Evolutionary conservation across 2,888 invertebrate genomes (phyloP), one percentile per base, ranked within the genome.

Genomic region (Adelognathus sp.): DNA sequence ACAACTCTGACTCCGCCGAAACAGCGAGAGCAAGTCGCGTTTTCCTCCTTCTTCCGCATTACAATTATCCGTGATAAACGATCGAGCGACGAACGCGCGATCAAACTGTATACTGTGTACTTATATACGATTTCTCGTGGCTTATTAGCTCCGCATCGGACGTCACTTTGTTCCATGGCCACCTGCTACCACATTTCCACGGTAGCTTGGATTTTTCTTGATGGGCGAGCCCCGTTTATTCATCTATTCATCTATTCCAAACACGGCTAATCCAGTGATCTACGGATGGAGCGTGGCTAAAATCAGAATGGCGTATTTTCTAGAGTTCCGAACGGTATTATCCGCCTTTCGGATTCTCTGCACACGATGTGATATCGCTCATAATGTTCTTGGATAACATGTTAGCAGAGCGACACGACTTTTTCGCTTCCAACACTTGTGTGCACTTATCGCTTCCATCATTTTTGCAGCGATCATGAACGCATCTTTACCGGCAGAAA

Each of bases 131-230:
- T 7, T 14, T 3, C 9, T 24, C n/a, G 1, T 27, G 9, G 7
- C 27, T 41, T 3, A 24, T 24, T 29, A 41, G 18, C 11, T 56
- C 18, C 44, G 14, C 39, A 73, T 69, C 67, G 21, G 60, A 61
- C 72, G 60, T 72, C 63, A 64, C 36, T 70, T 44, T 5, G 54
- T 74, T 74, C 69, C 78, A 79, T 74, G 78, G 78, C 44, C 74
- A 71, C 52, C 60, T 54, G 52, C 69, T 64, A 27, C 52, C 11
- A 11, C 39, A 16, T 46, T 64, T 11, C 31, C 24, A 16, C 31
- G n/a, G 16, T 11, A 7, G 9, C 11, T 7, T 7, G 39, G 64
- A 58, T 66, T 39, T 60, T 31, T 58, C 58, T n/a, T n/a, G n/a
- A n/a, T 33, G 58, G 64, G 63, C 69, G 73, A 66, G 58, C 52